phyloP scores from a whole-genome alignment of 2,113 vertebrate genomes.

The Rhadina sibilatrix region DNA sequence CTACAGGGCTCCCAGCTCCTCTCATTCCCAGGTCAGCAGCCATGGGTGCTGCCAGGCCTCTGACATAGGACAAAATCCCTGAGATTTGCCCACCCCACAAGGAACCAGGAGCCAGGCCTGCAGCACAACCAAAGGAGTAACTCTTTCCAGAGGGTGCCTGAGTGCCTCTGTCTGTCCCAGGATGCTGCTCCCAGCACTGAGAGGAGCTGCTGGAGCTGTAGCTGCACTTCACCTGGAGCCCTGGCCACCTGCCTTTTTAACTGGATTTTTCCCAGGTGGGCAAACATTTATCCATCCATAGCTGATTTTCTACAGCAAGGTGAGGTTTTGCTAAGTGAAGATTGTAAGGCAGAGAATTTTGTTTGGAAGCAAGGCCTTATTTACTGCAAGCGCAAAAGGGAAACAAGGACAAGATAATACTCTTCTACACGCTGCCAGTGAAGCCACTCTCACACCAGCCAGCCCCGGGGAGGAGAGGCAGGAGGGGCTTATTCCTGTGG shows the following conservation, averaged over 20 bases:
- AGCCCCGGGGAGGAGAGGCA: accelerated
- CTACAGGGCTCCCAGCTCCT: not conserved
- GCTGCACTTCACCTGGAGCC: not conserved
- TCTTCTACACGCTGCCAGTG: not conserved
- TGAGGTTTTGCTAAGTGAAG: not conserved
- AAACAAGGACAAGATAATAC: not conserved
- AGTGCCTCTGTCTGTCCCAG: not conserved
- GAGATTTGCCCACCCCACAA: accelerated
- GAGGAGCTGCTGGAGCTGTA: not conserved
- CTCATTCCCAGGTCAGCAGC: not conserved
- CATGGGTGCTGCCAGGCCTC: not conserved
- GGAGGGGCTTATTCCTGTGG: not conserved
- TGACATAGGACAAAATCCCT: accelerated
- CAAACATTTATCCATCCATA: not conserved
- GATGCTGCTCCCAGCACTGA: not conserved
- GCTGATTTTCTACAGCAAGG: not conserved
- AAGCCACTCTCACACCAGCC: not conserved
- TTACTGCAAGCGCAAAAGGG: not conserved
- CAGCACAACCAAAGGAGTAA: not conserved
- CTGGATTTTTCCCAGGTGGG: not conserved
- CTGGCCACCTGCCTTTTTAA: not conserved
- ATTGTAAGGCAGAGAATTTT: not conserved
- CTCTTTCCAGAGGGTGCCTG: not conserved
- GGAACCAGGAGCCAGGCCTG: not conserved
- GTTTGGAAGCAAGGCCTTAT: not conserved